Percentiles rank a stretch among this genome's conserved stretches.
Conservation (phyloP, 2,888 invertebrate species). For the Hydriomena furcata region DNA sequence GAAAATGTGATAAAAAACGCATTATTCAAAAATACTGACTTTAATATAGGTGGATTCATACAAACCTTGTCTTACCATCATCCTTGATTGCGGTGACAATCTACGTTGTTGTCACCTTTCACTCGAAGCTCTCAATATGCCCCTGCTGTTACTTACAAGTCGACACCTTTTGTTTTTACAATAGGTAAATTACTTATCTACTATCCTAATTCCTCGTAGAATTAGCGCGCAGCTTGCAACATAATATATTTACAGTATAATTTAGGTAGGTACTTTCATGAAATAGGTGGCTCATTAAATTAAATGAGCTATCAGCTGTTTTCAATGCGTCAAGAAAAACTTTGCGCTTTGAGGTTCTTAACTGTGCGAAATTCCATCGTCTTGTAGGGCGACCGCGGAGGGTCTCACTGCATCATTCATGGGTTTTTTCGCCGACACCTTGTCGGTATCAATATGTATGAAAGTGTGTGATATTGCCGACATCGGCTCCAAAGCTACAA, state of each 20-base stretch:
- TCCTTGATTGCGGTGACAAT: too few relatives aligned
- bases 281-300: constrained; percentile 68
- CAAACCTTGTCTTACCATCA: too few relatives aligned
- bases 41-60: too few relatives aligned
- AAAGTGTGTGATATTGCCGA: constrained; percentile 66
- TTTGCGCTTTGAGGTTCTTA: constrained; percentile 64
- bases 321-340: constrained; percentile 68
- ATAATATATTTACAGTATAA: constrained; percentile 32
- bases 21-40: too few relatives aligned
- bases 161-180: too few relatives aligned
- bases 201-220: constrained; percentile 11
- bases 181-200: too few relatives aligned
- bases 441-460: constrained; percentile 78
- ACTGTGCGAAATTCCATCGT: constrained; percentile 75
- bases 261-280: constrained; percentile 27
- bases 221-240: constrained; percentile 20
- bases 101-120: too few relatives aligned
- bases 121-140: too few relatives aligned
- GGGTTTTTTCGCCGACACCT: constrained; percentile 77
- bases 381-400: constrained; percentile 70
- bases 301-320: constrained; percentile 75
- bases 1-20: too few relatives aligned
- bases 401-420: constrained; percentile 81
- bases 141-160: not conserved
- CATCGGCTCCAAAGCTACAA: constrained; percentile 28